Evolutionary conservation across 2,888 invertebrate genomes (phyloP).

Genomic region (Dichetophora obliterata): DNA sequence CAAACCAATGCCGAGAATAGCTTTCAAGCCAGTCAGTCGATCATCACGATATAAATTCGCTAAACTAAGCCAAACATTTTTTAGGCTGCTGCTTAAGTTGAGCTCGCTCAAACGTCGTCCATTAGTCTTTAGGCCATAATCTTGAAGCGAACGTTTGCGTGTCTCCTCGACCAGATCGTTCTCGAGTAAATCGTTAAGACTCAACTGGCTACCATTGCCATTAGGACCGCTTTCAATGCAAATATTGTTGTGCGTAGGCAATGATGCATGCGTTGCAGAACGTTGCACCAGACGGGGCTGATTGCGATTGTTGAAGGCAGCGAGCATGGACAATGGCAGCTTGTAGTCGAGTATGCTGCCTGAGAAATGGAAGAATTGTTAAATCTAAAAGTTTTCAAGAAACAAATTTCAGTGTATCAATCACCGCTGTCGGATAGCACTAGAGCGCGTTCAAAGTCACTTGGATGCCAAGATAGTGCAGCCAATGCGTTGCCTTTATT

Average conservation of each 20-base stretch:
- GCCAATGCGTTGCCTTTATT: slow-evolving; percentile 71
- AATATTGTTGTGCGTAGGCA: slow-evolving; percentile 53
- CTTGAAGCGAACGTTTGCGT: slow-evolving; percentile 76
- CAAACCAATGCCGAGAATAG: slow-evolving; percentile 66
- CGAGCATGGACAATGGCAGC: slow-evolving; percentile 63
- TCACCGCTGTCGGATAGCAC: slow-evolving; percentile 63
- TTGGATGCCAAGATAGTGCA: slow-evolving; percentile 91
- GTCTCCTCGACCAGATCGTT: slow-evolving; percentile 70
- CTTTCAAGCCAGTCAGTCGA: slow-evolving; percentile 73
- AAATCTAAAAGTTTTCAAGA: neutral
- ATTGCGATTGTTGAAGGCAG: slow-evolving; percentile 65
- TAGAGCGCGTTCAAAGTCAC: slow-evolving; percentile 72
- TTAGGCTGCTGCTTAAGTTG: slow-evolving; percentile 80
- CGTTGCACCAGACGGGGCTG: slow-evolving; percentile 62
- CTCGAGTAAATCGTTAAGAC: slow-evolving; percentile 55
- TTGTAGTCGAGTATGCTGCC: slow-evolving; percentile 64
- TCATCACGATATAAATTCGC: slow-evolving; percentile 72
- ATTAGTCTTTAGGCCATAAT: slow-evolving; percentile 83
- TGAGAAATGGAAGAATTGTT: slow-evolving; percentile 24
- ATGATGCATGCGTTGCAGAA: slow-evolving; percentile 52
- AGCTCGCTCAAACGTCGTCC: slow-evolving; percentile 84
- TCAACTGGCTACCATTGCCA: slow-evolving; percentile 48
- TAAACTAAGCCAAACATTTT: slow-evolving; percentile 81
- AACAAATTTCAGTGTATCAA: neutral
- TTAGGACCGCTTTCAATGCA: slow-evolving; percentile 42